Evolutionary conservation across 1,140 invertebrate species (phyloP).

Genomic region (Chrysoperla carnea): DNA sequence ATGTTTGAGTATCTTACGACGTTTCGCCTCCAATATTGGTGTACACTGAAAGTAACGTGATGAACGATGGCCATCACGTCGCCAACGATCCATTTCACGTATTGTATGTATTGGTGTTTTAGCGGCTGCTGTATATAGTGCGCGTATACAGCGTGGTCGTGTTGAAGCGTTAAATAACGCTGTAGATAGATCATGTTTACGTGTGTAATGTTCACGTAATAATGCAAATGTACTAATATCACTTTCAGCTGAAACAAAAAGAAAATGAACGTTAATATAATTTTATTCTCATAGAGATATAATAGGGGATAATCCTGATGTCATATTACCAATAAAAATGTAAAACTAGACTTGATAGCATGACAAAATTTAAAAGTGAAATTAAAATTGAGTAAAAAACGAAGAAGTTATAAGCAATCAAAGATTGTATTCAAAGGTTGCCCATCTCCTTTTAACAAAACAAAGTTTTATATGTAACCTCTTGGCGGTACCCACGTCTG

Average conservation of each 20-base stretch:
- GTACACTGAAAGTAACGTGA: conserved; percentile 54
- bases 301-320: no score
- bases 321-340: no score
- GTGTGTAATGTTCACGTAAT: conserved; percentile 52
- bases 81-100: conserved; percentile 23
- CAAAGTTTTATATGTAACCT: no score
- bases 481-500: no score
- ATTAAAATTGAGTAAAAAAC: no score
- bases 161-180: conserved; percentile 48
- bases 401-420: no score
- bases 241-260: conserved; percentile 58
- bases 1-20: conserved; percentile 41
- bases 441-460: no score
- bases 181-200: conserved; percentile 29
- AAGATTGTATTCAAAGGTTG: no score
- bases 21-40: conserved; percentile 51
- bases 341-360: no score
- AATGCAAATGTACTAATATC: conserved; percentile 65
- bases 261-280: conserved; percentile 8
- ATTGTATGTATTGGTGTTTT: conserved; percentile 25
- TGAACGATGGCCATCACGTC: conserved; percentile 36
- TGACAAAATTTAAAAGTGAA: no score
- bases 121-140: conserved; percentile 54
- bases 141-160: conserved; percentile 43
- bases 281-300: no score